These are phyloP conservation scores for Melieria picta DNA, from an alignment of 2,888 invertebrate species.

Conservation along the genomic window DNA sequence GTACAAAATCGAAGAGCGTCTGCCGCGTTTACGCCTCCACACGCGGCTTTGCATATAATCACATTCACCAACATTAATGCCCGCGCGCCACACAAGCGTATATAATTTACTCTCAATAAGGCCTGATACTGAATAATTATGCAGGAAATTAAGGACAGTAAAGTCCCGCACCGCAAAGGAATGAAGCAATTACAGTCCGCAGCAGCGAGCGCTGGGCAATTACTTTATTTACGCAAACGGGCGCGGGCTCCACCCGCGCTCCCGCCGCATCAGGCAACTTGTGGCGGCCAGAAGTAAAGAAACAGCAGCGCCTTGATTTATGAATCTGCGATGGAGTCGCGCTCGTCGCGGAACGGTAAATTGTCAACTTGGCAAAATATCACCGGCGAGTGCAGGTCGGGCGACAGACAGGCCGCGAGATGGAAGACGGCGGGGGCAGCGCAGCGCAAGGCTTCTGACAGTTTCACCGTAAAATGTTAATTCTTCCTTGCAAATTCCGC, in stretches of 20 bases:
- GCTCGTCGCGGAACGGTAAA: not conserved
- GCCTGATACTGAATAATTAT: constrained; percentile 24
- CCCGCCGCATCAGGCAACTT: too few relatives aligned
- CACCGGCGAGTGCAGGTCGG: too few relatives aligned
- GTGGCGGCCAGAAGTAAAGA: too few relatives aligned
- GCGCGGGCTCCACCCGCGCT: not conserved
- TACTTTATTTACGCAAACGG: constrained; percentile 25
- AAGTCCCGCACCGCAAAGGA: constrained; percentile 24
- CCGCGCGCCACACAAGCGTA: not conserved
- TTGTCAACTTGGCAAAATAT: not conserved
- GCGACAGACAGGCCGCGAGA: too few relatives aligned
- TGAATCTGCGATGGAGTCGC: constrained; percentile 13
- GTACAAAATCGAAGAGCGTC: too few relatives aligned
- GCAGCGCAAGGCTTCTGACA: constrained; percentile 25
- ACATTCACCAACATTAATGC: not conserved
- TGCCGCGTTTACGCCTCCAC: too few relatives aligned
- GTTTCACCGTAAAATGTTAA: constrained; percentile 30
- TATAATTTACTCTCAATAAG: constrained; percentile 28
- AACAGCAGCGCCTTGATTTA: constrained; percentile 22
- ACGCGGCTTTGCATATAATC: not conserved
- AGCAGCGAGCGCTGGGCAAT: constrained; percentile 19
- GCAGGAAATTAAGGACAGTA: constrained; percentile 21
- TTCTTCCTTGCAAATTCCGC: constrained; percentile 20
- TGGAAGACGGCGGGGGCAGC: not conserved
- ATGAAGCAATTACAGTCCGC: constrained; percentile 25